phyloP scores from a whole-genome alignment of 2,888 invertebrate genomes.

The Sturmia bella region DNA sequence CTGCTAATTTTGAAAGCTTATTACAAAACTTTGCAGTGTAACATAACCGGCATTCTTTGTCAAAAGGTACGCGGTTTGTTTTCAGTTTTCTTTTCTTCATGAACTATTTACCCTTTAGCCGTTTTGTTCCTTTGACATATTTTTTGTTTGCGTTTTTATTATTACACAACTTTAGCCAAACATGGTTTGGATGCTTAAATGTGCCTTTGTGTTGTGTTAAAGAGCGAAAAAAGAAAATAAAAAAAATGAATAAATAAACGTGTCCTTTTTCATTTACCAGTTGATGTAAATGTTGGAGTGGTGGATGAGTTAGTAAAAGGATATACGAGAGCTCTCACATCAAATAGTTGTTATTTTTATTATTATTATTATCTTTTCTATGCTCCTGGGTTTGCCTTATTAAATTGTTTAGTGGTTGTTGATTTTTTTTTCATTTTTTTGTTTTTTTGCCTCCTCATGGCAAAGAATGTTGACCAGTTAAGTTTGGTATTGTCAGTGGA shows the following conservation, averaged over 20 bases:
- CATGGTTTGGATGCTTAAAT: constrained; percentile 41
- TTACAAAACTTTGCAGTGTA: too few relatives aligned
- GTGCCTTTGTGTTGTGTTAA: neutral
- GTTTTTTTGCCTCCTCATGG: constrained; percentile 16
- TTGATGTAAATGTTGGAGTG: too few relatives aligned
- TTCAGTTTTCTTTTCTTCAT: neutral
- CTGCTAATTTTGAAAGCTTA: neutral
- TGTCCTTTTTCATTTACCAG: too few relatives aligned
- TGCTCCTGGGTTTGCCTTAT: constrained; percentile 1
- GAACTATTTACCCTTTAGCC: neutral
- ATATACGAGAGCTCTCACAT: neutral
- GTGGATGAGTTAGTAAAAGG: neutral
- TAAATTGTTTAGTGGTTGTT: constrained; percentile 50
- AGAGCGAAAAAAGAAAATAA: neutral
- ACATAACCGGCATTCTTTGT: neutral
- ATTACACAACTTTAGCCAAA: constrained; percentile 21
- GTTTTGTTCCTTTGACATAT: neutral
- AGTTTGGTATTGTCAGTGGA: neutral
- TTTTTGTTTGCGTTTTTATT: constrained; percentile 19
- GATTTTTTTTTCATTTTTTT: neutral
- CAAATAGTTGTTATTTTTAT: neutral
- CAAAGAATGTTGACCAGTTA: constrained; percentile 5
- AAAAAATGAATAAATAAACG: neutral
- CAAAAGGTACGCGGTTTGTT: neutral
- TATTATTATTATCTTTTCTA: constrained; percentile 3